phyloP scores from a whole-genome alignment of 2,113 vertebrate species.

The Nematolebias whitei region DNA sequence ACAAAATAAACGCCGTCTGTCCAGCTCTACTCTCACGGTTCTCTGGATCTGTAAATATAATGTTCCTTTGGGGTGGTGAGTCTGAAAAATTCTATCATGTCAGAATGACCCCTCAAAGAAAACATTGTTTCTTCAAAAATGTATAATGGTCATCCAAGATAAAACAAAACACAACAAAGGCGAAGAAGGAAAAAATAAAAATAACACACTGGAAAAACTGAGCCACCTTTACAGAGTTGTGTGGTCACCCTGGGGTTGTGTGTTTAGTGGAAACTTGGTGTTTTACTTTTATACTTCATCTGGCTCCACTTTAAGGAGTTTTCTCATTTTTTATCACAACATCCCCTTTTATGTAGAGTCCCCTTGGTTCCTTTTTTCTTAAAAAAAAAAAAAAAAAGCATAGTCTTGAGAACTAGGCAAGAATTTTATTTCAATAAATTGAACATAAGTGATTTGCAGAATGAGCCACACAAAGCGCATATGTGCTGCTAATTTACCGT shows the following conservation, averaged over 20 bases:
- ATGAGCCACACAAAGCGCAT: slow-evolving; percentile 4
- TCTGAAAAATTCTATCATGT: slow-evolving; percentile 25
- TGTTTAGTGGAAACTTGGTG: slow-evolving; percentile 43
- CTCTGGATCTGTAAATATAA: slow-evolving; percentile 42
- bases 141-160: slow-evolving; percentile 44
- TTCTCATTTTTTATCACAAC: neutral
- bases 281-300: slow-evolving; percentile 32
- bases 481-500: slow-evolving; percentile 4
- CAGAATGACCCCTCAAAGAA: slow-evolving; percentile 23
- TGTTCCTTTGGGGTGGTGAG: slow-evolving; percentile 21
- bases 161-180: slow-evolving; percentile 6
- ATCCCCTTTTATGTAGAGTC: too few species aligned
- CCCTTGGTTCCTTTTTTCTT: too few species aligned
- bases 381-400: neutral
- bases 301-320: slow-evolving; percentile 31
- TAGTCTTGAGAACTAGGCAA: neutral
- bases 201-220: slow-evolving; percentile 45
- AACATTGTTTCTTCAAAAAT: slow-evolving; percentile 46
- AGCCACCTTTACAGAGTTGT: slow-evolving; percentile 23
- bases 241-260: slow-evolving; percentile 26
- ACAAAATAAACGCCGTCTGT: slow-evolving; percentile 54
- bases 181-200: neutral
- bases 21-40: slow-evolving; percentile 35
- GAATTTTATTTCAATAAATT: slow-evolving; percentile 15
- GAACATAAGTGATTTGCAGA: slow-evolving; percentile 9